A percentile compares a stretch with the other conserved stretches of the same genome.
Conservation (phyloP, 2,113 vertebrate species). For the Lynx canadensis region DNA sequence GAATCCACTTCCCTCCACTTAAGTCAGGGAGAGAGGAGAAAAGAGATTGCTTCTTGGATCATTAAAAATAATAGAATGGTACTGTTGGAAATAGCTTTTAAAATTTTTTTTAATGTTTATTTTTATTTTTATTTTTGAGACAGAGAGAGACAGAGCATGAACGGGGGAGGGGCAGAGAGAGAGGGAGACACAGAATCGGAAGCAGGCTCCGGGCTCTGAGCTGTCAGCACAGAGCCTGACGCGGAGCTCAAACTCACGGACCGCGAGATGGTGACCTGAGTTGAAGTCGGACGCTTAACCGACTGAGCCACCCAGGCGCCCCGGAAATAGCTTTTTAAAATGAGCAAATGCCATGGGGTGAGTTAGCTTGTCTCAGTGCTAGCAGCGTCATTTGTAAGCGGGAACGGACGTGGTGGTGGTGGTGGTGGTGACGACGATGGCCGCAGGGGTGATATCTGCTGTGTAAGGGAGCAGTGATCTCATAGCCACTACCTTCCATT, state of each 20-base stretch:
- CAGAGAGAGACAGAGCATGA: too few relatives aligned
- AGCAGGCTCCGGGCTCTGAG: too few relatives aligned
- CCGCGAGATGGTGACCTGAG: too few relatives aligned
- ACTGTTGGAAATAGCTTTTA: not conserved
- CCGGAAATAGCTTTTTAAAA: not conserved
- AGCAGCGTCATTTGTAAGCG: not conserved
- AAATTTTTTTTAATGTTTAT: too few relatives aligned
- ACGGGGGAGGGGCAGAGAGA: too few relatives aligned
- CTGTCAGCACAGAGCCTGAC: too few relatives aligned
- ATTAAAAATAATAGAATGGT: not conserved
- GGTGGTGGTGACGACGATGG: accelerated
- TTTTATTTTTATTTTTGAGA: too few relatives aligned
- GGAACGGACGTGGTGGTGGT: accelerated
- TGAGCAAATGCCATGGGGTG: not conserved
- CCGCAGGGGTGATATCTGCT: accelerated
- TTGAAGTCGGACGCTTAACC: too few relatives aligned
- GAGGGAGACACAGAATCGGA: too few relatives aligned
- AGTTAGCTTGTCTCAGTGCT: not conserved
- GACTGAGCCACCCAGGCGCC: too few relatives aligned
- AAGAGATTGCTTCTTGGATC: not conserved
- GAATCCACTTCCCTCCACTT: not conserved
- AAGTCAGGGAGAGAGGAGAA: not conserved
- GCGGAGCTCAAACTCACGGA: accelerated
- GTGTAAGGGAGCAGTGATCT: not conserved
- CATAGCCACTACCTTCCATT: not conserved